Evolutionary conservation across 2,888 invertebrate species (phyloP).

Genomic region (Fabriciana adippe): DNA sequence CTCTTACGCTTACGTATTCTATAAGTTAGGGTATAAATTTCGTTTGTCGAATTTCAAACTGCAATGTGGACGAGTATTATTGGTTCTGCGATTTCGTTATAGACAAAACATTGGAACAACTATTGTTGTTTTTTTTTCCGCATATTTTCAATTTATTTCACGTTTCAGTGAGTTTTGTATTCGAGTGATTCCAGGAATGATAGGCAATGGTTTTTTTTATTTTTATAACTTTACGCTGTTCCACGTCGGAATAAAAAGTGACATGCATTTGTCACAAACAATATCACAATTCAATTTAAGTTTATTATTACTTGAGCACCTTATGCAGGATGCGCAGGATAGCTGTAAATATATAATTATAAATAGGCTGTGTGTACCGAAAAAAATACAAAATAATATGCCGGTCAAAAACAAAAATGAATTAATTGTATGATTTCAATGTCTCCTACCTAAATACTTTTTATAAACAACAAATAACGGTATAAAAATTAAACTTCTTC

Average conservation of each 20-base stretch:
- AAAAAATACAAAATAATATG: no score
- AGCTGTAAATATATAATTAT: no score
- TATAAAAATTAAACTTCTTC: no score
- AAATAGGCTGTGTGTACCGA: no score
- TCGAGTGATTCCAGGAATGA: constrained; percentile 1
- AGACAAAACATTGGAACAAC: constrained; percentile 24
- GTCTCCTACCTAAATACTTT: no score
- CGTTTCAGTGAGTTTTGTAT: constrained; percentile 24
- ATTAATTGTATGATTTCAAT: no score
- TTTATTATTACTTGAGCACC: no score
- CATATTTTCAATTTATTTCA: constrained; percentile 27
- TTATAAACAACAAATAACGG: no score
- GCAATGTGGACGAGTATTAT: constrained; percentile 5
- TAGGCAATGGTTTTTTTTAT: neutral
- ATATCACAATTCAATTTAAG: no score
- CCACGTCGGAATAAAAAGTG: neutral
- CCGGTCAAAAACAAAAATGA: no score
- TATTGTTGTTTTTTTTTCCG: constrained; percentile 5
- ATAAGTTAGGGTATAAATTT: constrained; percentile 27
- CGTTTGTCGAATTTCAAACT: constrained; percentile 14
- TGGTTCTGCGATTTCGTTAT: constrained; percentile 13
- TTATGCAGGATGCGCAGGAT: no score
- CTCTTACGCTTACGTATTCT: constrained; percentile 25
- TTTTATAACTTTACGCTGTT: neutral
- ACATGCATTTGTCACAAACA: no score